Percentiles rank a stretch among this genome's conserved stretches.
Conservation (phyloP, 2,797 vertebrate species). For the Siniperca scherzeri region DNA sequence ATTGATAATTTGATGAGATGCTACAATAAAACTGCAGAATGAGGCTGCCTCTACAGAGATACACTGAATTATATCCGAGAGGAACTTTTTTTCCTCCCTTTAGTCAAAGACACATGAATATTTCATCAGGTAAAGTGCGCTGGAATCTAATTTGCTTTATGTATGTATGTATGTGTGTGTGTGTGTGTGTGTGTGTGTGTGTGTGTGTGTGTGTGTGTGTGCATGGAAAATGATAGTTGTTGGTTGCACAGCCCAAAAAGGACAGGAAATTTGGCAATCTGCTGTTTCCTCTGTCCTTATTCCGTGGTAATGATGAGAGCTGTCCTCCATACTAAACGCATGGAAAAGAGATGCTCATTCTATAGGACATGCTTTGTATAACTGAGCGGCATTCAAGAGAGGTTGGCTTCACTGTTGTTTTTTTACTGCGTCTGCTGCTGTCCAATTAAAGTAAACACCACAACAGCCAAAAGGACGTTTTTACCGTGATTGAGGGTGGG, state of each 20-base stretch:
- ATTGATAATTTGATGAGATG: slow-evolving; percentile 73
- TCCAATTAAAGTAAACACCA: slow-evolving; percentile 51
- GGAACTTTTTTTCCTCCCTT: slow-evolving; percentile 27
- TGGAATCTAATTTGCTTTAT: slow-evolving; percentile 68
- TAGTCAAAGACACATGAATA: slow-evolving; percentile 80
- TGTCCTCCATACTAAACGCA: slow-evolving; percentile 52
- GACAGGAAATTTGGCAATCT: slow-evolving; percentile 54
- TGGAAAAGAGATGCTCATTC: slow-evolving; percentile 13
- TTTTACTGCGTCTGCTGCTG: slow-evolving; percentile 20
- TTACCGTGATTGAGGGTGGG: slow-evolving; percentile 23
- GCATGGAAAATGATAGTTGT: slow-evolving; percentile 52
- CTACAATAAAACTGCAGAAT: slow-evolving; percentile 63
- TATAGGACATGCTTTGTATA: slow-evolving; percentile 43
- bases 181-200: slow-evolving; percentile 25
- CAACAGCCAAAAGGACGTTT: slow-evolving; percentile 24
- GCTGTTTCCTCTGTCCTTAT: slow-evolving; percentile 52
- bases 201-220: slow-evolving; percentile 19
- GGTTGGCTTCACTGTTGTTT: slow-evolving; percentile 11
- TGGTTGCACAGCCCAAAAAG: slow-evolving; percentile 39
- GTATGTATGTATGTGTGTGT: slow-evolving; percentile 37
- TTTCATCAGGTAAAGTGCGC: slow-evolving; percentile 70
- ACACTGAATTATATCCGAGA: slow-evolving; percentile 57
- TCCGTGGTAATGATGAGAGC: slow-evolving; percentile 53
- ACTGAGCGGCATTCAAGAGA: slow-evolving; percentile 23
- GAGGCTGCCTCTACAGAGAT: slow-evolving; percentile 58